phyloP scores from a whole-genome alignment of 23 tunicate genomes.

The Corella eumyota region DNA sequence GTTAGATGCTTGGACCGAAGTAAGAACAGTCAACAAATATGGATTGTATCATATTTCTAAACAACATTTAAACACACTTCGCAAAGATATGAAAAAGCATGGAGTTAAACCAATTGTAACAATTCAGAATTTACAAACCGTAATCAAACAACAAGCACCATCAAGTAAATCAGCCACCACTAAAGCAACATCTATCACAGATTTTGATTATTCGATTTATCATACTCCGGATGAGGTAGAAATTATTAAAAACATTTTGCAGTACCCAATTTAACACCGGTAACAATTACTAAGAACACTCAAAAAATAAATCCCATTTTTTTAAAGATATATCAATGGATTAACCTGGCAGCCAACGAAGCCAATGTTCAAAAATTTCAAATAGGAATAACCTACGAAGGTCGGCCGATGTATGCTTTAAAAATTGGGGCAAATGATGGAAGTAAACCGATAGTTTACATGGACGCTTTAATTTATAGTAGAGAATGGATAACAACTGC shows the following conservation, averaged over 20 bases:
- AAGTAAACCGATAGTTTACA: constrained; percentile 39
- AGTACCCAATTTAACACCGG: no score
- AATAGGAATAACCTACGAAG: constrained; percentile 47
- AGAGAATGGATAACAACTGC: constrained; percentile 86
- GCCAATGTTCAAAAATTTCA: constrained; percentile 32
- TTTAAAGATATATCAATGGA: constrained; percentile 42
- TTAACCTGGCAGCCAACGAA: constrained; percentile 25
- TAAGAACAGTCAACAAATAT: constrained; percentile 4
- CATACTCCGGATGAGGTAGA: constrained; percentile 36
- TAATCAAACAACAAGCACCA: constrained; percentile 7
- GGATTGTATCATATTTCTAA: constrained; percentile 7
- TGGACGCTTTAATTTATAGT: constrained; percentile 56
- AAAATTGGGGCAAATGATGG: no score
- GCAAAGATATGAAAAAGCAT: background rate
- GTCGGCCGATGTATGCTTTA: constrained; percentile 47
- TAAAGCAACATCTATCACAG: constrained; percentile 1
- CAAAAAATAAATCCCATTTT: no score
- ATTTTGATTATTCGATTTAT: constrained; percentile 20
- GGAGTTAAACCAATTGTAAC: constrained; percentile 3
- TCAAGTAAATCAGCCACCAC: constrained; percentile 1
- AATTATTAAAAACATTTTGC: no score
- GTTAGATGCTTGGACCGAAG: constrained; percentile 31
- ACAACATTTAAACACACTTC: background rate
- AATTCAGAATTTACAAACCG: constrained; percentile 11
- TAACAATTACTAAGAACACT: no score